A percentile compares a stretch with the other conserved stretches of the same genome.
Evolutionary conservation across 2,113 vertebrate species (phyloP).

Genomic region (Plectropomus leopardus): DNA sequence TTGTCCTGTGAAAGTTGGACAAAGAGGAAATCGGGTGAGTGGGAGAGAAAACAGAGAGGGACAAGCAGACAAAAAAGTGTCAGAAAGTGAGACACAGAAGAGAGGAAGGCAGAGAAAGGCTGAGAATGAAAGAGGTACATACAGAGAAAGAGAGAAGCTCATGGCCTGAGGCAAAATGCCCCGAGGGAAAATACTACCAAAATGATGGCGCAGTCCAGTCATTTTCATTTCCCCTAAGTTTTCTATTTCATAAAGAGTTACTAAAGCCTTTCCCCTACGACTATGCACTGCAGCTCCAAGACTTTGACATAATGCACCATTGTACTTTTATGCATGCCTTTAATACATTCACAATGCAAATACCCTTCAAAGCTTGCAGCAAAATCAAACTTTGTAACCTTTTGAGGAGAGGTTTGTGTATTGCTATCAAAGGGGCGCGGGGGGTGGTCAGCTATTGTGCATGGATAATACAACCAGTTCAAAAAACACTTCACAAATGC

Average conservation of each 20-base stretch:
- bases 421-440: not conserved
- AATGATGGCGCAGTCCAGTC: constrained; percentile 21
- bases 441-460: not conserved
- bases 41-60: constrained; percentile 61
- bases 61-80: constrained; percentile 31
- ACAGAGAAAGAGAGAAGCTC: constrained; percentile 15
- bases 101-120: constrained; percentile 18
- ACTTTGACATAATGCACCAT: constrained; percentile 5
- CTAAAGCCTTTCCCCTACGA: not conserved
- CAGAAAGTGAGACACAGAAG: constrained; percentile 6
- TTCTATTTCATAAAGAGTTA: constrained; percentile 18
- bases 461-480: not conserved
- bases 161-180: constrained; percentile 20
- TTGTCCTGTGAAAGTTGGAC: constrained; percentile 79
- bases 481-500: not conserved
- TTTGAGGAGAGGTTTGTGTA: not conserved
- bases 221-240: constrained; percentile 33
- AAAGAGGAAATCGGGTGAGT: constrained; percentile 63
- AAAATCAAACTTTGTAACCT: not conserved
- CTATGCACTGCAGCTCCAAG: not conserved
- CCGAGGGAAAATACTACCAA: constrained; percentile 21
- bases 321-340: not conserved
- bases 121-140: constrained; percentile 19
- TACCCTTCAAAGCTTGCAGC: not conserved
- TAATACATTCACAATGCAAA: not conserved